Evolutionary conservation across 2,888 invertebrate genomes (phyloP).

Genomic region (Alloplasta piceator): DNA sequence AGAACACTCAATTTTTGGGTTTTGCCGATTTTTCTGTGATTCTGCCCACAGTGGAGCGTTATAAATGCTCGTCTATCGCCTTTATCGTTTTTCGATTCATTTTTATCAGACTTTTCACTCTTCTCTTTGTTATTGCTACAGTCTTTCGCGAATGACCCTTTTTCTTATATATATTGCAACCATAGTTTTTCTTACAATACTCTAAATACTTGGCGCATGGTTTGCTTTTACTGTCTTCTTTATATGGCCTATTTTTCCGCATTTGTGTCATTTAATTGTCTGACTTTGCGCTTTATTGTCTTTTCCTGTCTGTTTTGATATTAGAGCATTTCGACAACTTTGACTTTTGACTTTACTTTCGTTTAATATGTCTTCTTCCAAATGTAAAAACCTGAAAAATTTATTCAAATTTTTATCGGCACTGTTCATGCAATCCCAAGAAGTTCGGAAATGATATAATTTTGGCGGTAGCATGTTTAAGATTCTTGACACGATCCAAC

Average conservation of each 20-base stretch:
- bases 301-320: slow-evolving; percentile 52
- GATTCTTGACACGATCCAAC: slow-evolving; percentile 68
- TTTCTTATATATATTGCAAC: slow-evolving; percentile 70
- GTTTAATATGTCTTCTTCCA: slow-evolving; percentile 58
- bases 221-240: slow-evolving; percentile 67
- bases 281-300: slow-evolving; percentile 46
- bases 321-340: slow-evolving; percentile 55
- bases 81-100: slow-evolving; percentile 41
- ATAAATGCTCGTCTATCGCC: slow-evolving; percentile 59
- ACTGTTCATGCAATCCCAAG: slow-evolving; percentile 66
- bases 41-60: too few species aligned
- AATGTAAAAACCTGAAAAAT: slow-evolving; percentile 48
- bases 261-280: slow-evolving; percentile 65
- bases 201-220: slow-evolving; percentile 69
- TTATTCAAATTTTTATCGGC: slow-evolving; percentile 53
- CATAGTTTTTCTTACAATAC: slow-evolving; percentile 71
- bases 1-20: too few species aligned
- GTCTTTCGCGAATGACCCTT: slow-evolving; percentile 72
- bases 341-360: slow-evolving; percentile 49
- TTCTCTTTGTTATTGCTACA: slow-evolving; percentile 59
- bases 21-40: too few species aligned
- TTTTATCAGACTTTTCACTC: slow-evolving; percentile 43
- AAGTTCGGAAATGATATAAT: slow-evolving; percentile 69
- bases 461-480: slow-evolving; percentile 67
- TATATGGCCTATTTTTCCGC: slow-evolving; percentile 65